A percentile compares a stretch with the other conserved stretches of the same genome.
These are phyloP conservation scores for Stichodactyla helianthus DNA, from an alignment of 64 coral and sea anemone genomes.

Conservation along the genomic window DNA sequence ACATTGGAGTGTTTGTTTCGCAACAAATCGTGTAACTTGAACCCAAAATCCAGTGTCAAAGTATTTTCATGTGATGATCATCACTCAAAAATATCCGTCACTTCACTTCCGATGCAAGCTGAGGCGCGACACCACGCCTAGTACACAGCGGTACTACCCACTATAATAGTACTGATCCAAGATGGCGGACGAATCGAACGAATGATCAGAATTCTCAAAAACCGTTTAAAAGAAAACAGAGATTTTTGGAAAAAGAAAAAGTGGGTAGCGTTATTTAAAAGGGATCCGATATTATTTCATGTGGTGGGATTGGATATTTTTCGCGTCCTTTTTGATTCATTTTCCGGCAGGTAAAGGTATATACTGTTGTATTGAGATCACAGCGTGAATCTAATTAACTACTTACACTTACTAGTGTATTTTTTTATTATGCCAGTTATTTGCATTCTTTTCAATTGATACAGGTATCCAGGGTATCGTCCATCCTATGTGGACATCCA, in stretches of 20 bases:
- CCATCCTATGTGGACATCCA: slow-evolving; percentile 65
- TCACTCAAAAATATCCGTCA: slow-evolving; percentile 9
- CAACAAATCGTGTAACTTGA: not conserved
- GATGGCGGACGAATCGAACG: slow-evolving; percentile 13
- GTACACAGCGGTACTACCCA: not conserved
- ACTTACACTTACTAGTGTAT: too few relatives aligned
- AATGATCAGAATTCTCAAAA: not conserved
- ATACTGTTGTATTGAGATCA: not conserved
- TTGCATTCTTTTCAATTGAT: not conserved
- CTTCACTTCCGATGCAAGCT: not conserved
- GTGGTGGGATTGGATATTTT: slow-evolving; percentile 4
- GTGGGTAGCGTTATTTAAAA: not conserved
- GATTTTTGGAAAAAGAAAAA: not conserved
- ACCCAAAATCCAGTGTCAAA: not conserved
- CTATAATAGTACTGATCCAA: not conserved
- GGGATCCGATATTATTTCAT: not conserved
- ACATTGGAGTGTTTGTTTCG: not conserved
- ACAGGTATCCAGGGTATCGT: not conserved
- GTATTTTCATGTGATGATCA: slow-evolving; percentile 8
- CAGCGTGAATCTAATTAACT: too few relatives aligned
- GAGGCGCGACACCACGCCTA: not conserved
- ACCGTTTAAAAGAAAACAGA: not conserved
- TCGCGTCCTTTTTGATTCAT: not conserved
- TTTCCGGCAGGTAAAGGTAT: not conserved
- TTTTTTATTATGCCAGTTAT: not conserved